These are phyloP conservation scores for Aphidoletes aphidimyza DNA, from an alignment of 2,888 invertebrate species.

Conservation along the genomic window DNA sequence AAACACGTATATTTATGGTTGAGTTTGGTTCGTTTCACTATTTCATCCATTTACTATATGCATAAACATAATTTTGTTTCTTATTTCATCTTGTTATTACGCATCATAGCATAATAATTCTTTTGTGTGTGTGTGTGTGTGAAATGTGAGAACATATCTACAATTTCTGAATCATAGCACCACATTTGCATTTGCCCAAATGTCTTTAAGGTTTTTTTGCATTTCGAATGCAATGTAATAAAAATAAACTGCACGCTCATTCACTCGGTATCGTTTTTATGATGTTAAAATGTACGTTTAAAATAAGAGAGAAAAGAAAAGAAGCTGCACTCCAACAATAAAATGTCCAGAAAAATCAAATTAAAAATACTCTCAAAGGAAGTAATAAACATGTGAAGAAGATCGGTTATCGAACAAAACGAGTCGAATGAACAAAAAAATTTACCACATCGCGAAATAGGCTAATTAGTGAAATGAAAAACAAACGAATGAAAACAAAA, in stretches of 20 bases:
- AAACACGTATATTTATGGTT: background rate
- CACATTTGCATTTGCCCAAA: background rate
- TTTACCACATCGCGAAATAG: slow-evolving; percentile 7
- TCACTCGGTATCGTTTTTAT: background rate
- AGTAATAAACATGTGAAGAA: slow-evolving; percentile 30
- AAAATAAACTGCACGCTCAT: background rate
- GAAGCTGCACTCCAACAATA: background rate
- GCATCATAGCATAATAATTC: too few species aligned
- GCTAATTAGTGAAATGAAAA: slow-evolving; percentile 47
- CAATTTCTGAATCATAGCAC: background rate
- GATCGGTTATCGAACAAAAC: background rate
- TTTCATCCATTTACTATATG: background rate
- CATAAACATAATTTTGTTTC: too few species aligned
- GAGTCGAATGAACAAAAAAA: background rate
- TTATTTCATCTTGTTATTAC: background rate
- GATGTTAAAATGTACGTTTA: background rate
- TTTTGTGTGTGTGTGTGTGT: background rate
- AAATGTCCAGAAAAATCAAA: background rate
- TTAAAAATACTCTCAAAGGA: slow-evolving; percentile 24
- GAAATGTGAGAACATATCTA: slow-evolving; percentile 18
- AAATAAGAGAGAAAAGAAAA: background rate
- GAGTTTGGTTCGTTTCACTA: slow-evolving; percentile 18
- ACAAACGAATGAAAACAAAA: slow-evolving; percentile 30
- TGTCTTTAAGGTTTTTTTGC: background rate
- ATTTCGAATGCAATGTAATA: background rate